phyloP scores from a whole-genome alignment of 2,888 invertebrate species.

The Oeneis ivallda region DNA sequence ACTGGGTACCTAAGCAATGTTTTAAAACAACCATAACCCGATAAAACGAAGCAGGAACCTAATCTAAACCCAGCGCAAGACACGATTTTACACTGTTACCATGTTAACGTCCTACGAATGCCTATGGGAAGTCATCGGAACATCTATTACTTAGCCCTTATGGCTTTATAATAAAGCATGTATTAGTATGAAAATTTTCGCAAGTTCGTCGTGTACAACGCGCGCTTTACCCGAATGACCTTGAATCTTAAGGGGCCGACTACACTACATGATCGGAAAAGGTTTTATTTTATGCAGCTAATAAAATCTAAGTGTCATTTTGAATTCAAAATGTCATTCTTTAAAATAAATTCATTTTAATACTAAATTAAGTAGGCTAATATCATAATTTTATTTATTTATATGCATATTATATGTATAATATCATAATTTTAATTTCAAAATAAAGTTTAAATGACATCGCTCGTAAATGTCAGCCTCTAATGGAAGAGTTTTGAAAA shows the following conservation, averaged over 20 bases:
- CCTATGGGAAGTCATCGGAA: constrained; percentile 19
- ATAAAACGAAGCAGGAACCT: constrained; percentile 33
- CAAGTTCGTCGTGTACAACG: constrained; percentile 11
- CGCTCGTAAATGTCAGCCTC: no score
- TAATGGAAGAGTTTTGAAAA: no score
- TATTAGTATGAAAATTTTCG: constrained; percentile 12
- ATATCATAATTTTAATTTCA: background rate
- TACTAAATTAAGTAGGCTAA: no score
- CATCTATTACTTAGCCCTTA: constrained; percentile 17
- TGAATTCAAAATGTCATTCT: no score
- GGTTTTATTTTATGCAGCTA: background rate
- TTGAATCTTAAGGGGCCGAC: constrained; percentile 34
- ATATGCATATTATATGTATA: no score
- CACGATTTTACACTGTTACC: constrained; percentile 35
- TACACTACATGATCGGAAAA: constrained; percentile 5
- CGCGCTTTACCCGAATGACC: constrained; percentile 33
- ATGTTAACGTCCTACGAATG: constrained; percentile 26
- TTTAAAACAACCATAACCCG: constrained; percentile 21
- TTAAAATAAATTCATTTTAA: no score
- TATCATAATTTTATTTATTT: no score
- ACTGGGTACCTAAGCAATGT: constrained; percentile 6
- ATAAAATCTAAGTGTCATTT: no score
- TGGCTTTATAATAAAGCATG: constrained; percentile 15
- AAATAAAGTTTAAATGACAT: constrained; percentile 4
- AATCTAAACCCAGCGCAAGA: constrained; percentile 31